Evolutionary conservation across 2,797 vertebrate species (phyloP).

Genomic region (Glyptemys insculpta): DNA sequence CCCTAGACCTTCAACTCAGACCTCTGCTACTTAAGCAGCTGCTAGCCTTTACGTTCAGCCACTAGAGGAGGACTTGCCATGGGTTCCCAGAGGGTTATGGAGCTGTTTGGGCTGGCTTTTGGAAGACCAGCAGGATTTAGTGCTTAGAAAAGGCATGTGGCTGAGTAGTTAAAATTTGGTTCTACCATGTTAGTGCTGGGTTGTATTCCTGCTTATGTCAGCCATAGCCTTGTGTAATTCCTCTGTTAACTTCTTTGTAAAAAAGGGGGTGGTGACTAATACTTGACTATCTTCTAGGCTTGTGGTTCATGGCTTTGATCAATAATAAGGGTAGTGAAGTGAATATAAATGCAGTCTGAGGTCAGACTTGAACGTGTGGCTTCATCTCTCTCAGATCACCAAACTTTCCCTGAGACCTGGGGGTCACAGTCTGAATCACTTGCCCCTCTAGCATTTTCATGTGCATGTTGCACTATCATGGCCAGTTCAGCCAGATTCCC

Average conservation of each 20-base stretch:
- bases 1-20: background rate
- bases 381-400: background rate
- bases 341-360: background rate
- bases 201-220: background rate
- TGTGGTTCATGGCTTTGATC: rapidly evolving
- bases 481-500: no score
- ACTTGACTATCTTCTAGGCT: background rate
- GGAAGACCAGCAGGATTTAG: background rate
- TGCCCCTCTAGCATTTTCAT: no score
- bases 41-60: background rate
- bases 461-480: no score
- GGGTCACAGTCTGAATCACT: no score
- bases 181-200: background rate
- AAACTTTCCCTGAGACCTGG: background rate
- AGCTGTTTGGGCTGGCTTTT: background rate
- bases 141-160: background rate
- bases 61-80: background rate
- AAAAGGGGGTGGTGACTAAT: background rate
- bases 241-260: background rate
- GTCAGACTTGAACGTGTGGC: background rate
- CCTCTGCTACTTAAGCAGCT: background rate
- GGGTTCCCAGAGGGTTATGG: background rate
- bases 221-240: background rate
- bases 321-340: background rate
- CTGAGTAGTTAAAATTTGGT: no score